A percentile compares a stretch with the other conserved stretches of the same genome.
These are phyloP conservation scores for Cassiopea andromeda DNA, from an alignment of 30 jellyfish, hydroid and myxozoan species.

Conservation along the genomic window DNA sequence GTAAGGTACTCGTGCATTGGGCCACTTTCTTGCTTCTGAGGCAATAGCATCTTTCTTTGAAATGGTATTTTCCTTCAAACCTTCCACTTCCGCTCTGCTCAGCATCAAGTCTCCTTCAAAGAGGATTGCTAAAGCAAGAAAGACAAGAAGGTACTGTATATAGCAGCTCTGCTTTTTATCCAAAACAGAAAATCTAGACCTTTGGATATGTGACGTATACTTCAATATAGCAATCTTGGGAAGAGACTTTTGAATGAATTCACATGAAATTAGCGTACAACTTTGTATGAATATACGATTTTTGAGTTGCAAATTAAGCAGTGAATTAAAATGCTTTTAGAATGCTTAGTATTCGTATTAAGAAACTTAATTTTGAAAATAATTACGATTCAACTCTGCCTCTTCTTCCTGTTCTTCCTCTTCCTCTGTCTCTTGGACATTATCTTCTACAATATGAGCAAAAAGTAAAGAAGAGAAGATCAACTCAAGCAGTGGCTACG, in stretches of 20 bases:
- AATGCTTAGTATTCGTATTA: too few relatives aligned
- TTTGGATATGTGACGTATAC: too few relatives aligned
- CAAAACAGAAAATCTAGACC: too few relatives aligned
- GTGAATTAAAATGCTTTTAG: too few relatives aligned
- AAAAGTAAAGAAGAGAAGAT: too few relatives aligned
- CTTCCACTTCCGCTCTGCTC: conserved; percentile 3
- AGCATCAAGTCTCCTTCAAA: conserved; percentile 50
- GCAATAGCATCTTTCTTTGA: conserved; percentile 25
- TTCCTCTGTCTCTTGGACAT: neutral
- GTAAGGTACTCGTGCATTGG: conserved; percentile 6
- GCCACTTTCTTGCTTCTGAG: neutral
- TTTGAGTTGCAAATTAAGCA: too few relatives aligned
- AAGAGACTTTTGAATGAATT: too few relatives aligned
- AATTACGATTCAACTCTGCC: conserved; percentile 9
- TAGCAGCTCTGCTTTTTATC: neutral
- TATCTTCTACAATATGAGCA: neutral
- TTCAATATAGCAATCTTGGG: too few relatives aligned
- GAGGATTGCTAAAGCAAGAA: neutral
- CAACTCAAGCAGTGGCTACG: too few relatives aligned
- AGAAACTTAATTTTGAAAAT: neutral
- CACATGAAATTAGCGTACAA: too few relatives aligned
- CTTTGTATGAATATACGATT: too few relatives aligned
- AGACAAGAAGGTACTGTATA: neutral
- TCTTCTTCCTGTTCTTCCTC: neutral
- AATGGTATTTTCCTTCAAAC: neutral